phyloP scores from a whole-genome alignment of 2,888 invertebrate genomes.

The Limenitis camilla region DNA sequence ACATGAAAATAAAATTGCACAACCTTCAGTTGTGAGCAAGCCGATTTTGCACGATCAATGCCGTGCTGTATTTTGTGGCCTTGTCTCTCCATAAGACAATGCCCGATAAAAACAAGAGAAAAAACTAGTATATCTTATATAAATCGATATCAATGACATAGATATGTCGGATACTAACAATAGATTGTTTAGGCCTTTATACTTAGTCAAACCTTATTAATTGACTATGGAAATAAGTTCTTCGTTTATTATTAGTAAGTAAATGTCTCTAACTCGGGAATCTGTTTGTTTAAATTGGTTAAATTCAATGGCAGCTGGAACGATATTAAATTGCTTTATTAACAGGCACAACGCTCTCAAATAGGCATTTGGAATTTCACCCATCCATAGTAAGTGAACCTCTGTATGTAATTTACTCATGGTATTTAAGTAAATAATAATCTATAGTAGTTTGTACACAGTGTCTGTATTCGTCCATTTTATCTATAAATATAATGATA shows the following conservation, averaged over 20 bases:
- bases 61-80: conserved; percentile 12
- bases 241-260: too few species aligned
- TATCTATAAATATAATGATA: too few species aligned
- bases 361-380: conserved; percentile 1
- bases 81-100: conserved; percentile 9
- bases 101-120: conserved; percentile 2
- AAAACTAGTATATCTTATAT: neutral
- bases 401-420: neutral
- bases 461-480: too few species aligned
- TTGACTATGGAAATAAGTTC: too few species aligned
- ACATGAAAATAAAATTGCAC: conserved; percentile 4
- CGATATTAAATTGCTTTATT: conserved; percentile 7
- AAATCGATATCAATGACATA: neutral
- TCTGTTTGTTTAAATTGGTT: neutral
- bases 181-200: too few species aligned
- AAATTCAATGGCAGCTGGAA: neutral
- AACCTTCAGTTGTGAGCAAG: conserved; percentile 8
- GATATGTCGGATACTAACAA: neutral
- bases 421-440: neutral
- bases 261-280: neutral
- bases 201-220: too few species aligned
- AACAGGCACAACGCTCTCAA: neutral
- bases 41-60: conserved; percentile 16
- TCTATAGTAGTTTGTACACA: neutral
- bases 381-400: neutral